A percentile compares a stretch with the other conserved stretches of the same genome.
phyloP scores from a whole-genome alignment of 1,140 invertebrate genomes.

The Tetramorium simillimum region DNA sequence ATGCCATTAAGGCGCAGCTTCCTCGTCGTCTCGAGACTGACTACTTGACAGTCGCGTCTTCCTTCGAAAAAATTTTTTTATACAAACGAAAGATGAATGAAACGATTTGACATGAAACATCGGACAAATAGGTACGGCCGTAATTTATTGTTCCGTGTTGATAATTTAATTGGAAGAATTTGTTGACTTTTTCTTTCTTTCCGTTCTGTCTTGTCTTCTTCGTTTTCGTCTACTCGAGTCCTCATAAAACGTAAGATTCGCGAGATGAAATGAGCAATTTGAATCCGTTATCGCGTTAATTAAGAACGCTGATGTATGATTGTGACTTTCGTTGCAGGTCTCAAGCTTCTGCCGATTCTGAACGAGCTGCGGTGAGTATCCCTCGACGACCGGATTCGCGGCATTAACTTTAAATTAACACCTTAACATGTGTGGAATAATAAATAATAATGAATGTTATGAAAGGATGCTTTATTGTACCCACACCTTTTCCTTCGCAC shows the following conservation, averaged over 20 bases:
- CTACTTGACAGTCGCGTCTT: background rate
- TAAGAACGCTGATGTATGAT: background rate
- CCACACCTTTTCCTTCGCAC: slow-evolving; percentile 66
- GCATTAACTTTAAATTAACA: slow-evolving; percentile 73
- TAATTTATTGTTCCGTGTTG: background rate
- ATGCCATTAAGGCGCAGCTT: slow-evolving; percentile 3
- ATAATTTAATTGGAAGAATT: background rate
- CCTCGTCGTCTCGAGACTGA: slow-evolving; percentile 1
- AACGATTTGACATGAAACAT: background rate
- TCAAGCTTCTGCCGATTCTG: slow-evolving; percentile 92
- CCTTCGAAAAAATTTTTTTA: no score
- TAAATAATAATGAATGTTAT: slow-evolving; percentile 74
- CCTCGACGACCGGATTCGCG: slow-evolving; percentile 37
- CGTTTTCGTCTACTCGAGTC: background rate
- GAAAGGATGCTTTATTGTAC: slow-evolving; percentile 73
- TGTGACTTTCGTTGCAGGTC: slow-evolving; percentile 87
- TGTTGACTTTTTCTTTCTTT: background rate
- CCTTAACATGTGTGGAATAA: slow-evolving; percentile 72
- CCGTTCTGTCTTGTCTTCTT: background rate
- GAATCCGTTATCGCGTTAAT: background rate
- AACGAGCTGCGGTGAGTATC: slow-evolving; percentile 92
- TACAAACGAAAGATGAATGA: background rate
- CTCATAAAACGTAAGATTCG: background rate
- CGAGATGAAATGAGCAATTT: background rate
- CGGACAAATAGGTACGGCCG: no score